Evolutionary conservation across 2,888 invertebrate species (phyloP).

Genomic region (Auanema freiburgensis): DNA sequence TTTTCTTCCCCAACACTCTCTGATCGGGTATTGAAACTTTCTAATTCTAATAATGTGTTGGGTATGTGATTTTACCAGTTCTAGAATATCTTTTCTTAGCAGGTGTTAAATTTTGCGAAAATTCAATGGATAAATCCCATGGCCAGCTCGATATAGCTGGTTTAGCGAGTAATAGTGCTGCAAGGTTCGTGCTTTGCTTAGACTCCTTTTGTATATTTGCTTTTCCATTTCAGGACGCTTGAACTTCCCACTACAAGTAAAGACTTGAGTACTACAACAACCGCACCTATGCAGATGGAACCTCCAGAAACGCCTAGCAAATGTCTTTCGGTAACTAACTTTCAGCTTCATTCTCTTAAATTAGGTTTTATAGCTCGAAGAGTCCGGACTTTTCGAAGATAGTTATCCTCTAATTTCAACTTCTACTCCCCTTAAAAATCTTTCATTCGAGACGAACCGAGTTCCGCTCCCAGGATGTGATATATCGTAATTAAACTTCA

Average conservation of each 20-base stretch:
- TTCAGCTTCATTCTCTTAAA: not conserved
- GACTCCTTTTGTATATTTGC: not conserved
- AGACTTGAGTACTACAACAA: not conserved
- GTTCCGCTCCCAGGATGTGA: not conserved
- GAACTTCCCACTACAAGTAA: slow-evolving; percentile 5
- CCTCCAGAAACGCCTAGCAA: slow-evolving; percentile 20
- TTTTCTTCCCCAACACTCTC: slow-evolving; percentile 17
- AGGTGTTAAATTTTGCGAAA: slow-evolving; percentile 21
- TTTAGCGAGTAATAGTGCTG: slow-evolving; percentile 13
- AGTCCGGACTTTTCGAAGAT: slow-evolving; percentile 2
- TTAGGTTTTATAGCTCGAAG: not conserved
- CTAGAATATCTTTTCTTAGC: not conserved
- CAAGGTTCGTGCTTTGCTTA: slow-evolving; percentile 11
- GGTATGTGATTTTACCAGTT: slow-evolving; percentile 12
- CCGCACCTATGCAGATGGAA: not conserved
- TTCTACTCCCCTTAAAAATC: slow-evolving; percentile 1
- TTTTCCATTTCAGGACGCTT: not conserved
- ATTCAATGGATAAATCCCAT: slow-evolving; percentile 11
- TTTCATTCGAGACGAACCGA: not conserved
- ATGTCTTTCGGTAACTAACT: not conserved
- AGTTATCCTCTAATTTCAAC: not conserved
- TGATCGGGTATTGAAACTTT: slow-evolving; percentile 15
- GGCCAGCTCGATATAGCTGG: slow-evolving; percentile 16
- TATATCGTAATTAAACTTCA: not conserved
- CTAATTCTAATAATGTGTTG: slow-evolving; percentile 20